Evolutionary conservation across 1,140 invertebrate species (phyloP), one percentile per base, ranked within the genome.

Genomic region (Plutomurus gul): DNA sequence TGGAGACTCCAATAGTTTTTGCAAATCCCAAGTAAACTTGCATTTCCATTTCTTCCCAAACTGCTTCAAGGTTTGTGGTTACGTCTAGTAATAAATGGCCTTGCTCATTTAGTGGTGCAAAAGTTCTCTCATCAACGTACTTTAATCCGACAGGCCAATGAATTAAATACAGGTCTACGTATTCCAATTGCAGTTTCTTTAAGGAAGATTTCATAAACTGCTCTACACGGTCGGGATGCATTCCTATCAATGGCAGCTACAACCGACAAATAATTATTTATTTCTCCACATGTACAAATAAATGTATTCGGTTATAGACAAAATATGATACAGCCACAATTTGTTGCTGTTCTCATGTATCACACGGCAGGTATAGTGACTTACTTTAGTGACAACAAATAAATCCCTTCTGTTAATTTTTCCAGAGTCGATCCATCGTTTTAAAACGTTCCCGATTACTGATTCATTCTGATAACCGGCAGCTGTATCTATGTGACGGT

Each of bases 41-140:
- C 40, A 91, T 88, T 87, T 97, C 96, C 90, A 98, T 90, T 36
- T 90, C 95, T 86, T 90, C 91, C 95, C 96, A 99, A 0, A 96
- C 96, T 83, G 97, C 95, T n/a, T 96, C 82, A 84, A 93, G 25
- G 89, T 85, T 83, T 89, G 89, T 75, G 84, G 76, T 72, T 82
- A 84, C 72, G 86, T 88, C 79, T 88, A 89, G 77, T 89, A 89
- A 6, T 88, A 90, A 5, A 88, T 39, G 20, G 88, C 89, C 75
- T 89, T 80, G 72, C 27, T 78, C 72, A 30, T 72, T 30, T 13
- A 56, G 79, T 16, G 82, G 76, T 16, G 81, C 40, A 40, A 81
- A 46, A 30, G 81, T 47, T n/a, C 70, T 22, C 11, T 83, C 80
- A 49, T 79, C 46, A 75, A 80, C 80, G 73, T 84, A 85, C 39